phyloP scores from a whole-genome alignment of 2,888 invertebrate genomes.

The Encarsia formosa region DNA sequence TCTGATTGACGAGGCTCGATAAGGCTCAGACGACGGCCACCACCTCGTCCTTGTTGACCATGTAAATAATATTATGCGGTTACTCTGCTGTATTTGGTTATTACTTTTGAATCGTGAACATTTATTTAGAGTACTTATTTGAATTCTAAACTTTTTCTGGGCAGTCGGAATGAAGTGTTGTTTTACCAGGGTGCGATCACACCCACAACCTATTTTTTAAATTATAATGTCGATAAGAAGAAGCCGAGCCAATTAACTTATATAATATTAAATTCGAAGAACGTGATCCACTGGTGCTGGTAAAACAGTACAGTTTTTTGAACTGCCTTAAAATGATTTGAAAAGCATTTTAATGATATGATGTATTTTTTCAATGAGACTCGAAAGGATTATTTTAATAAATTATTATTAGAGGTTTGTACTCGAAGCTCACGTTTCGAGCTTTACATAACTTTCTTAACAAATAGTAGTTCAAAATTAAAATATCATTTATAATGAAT shows the following conservation, averaged over 20 bases:
- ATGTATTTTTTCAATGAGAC: no score
- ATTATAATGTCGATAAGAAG: no score
- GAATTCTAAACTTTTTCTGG: background rate
- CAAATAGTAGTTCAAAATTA: background rate
- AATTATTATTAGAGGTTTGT: conserved; percentile 21
- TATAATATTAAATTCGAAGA: no score
- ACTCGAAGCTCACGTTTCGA: conserved; percentile 26
- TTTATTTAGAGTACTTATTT: background rate
- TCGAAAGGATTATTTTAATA: background rate
- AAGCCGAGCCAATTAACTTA: no score
- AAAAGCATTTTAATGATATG: background rate
- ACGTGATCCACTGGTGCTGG: no score
- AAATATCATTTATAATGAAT: background rate
- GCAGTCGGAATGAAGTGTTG: background rate
- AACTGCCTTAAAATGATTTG: background rate
- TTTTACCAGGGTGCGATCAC: background rate
- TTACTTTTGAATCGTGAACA: background rate
- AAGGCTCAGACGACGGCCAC: conserved; percentile 5
- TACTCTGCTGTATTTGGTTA: background rate
- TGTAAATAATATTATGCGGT: conserved; percentile 3
- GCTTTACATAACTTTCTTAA: conserved; percentile 25
- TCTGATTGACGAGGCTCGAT: conserved; percentile 52
- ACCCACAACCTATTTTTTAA: background rate
- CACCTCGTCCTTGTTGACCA: conserved; percentile 12
- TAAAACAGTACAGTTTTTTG: background rate